Percentiles rank a stretch among this genome's conserved stretches.
Evolutionary conservation across 2,888 invertebrate genomes (phyloP).

Genomic region (Lasioglossum lativentre): DNA sequence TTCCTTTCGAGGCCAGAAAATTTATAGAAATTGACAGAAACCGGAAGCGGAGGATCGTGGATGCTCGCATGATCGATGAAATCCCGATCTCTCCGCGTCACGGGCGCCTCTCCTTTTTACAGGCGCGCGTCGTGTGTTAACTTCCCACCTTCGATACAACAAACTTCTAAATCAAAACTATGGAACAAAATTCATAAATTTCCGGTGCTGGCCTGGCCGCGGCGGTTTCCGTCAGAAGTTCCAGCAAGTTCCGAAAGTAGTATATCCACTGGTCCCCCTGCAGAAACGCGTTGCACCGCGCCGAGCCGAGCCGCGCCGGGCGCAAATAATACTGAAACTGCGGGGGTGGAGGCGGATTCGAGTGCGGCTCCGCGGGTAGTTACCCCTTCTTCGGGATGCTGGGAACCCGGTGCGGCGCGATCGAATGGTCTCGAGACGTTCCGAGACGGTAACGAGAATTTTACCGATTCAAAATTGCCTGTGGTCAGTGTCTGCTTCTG

Average conservation of each 20-base stretch:
- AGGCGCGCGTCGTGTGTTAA: not conserved
- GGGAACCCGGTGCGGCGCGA: not conserved
- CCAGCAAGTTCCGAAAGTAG: conserved; percentile 82
- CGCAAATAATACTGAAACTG: conserved; percentile 75
- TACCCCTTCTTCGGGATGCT: conserved; percentile 16
- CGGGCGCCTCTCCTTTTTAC: not conserved
- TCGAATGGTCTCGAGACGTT: not conserved
- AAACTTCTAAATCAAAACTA: conserved; percentile 79
- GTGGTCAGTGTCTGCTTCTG: not conserved
- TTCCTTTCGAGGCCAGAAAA: not conserved
- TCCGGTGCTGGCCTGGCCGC: conserved; percentile 79
- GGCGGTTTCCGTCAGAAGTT: conserved; percentile 83
- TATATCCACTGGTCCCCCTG: conserved; percentile 75
- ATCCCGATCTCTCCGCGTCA: not conserved
- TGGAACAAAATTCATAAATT: conserved; percentile 84
- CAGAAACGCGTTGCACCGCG: conserved; percentile 62
- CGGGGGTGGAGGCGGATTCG: conserved; percentile 23
- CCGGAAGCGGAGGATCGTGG: conserved; percentile 21
- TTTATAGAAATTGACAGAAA: not conserved
- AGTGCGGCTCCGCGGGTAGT: conserved; percentile 37
- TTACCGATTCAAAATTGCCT: not conserved
- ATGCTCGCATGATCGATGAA: conserved; percentile 20
- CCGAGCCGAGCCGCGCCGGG: conserved; percentile 65
- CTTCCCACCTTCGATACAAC: conserved; percentile 15
- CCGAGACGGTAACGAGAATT: not conserved